Base-by-base conservation (phyloP, 2,888 invertebrate genomes). In the Aphelenchoides bicaudatus region DNA sequence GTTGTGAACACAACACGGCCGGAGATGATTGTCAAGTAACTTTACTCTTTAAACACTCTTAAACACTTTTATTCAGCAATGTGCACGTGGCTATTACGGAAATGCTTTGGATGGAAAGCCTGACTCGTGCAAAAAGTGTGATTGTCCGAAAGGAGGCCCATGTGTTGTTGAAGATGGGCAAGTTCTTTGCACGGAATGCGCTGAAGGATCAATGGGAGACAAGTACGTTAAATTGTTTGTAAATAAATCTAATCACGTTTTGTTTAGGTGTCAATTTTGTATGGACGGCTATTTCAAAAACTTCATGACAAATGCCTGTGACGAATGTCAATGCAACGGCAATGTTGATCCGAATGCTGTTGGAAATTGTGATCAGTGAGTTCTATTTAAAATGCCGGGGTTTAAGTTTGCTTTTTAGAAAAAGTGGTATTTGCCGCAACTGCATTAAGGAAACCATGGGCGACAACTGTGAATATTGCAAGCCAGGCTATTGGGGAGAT, bases 391-490 rank as follows among this genome's bases (percentile, higher is more conserved):
- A 34, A 16, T 16, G 34, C 34, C 13, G 13, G 13, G 13, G 16
- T 16, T 34, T 13, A 34, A 13, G 16, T 34, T 16, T 13, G 16
- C 16, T 34, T 34, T 21, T 43, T 25, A 43, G 43, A n/a, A 43
- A 10, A 25, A 43, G 16, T n/a, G 67, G 66, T 21, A 89, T 90
- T 78, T 98, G 98, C 82, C 83, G 91, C 43, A 94, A 93, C 81
- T 98, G 98, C 80, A 90, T 93, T 67, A 89, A 90, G 81, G 91
- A 91, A 76, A 94, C 94, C 0, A 90, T 87, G 31, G 96, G 96
- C 0, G 83, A 85, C 38, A 87, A 88, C 78, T 98, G 96, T 79
- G 93, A 94, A 68, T 87, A 87, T 73, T 96, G 96, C 82, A 82
- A 91, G 68, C 86, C 88, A 60, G 92, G 91, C 61, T 92, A 87